Evolutionary conservation across 2,113 vertebrate species (phyloP).

Genomic region (Paralichthys olivaceus): DNA sequence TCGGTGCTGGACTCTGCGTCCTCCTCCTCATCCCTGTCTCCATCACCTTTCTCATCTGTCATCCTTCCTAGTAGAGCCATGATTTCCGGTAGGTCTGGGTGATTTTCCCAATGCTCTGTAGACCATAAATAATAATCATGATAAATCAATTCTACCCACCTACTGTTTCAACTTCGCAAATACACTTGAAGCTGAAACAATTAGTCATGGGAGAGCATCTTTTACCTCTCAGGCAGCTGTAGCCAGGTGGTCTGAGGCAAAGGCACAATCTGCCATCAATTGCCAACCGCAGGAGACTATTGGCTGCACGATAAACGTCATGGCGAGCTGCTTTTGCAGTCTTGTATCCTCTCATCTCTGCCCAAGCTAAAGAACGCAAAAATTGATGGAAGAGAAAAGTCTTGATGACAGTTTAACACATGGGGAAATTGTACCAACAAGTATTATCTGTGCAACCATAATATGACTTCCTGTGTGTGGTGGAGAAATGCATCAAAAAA

Average conservation of each 20-base stretch:
- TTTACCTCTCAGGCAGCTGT: slow-evolving; percentile 86
- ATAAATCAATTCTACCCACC: background rate
- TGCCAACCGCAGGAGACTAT: slow-evolving; percentile 89
- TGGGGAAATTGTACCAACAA: too few species aligned
- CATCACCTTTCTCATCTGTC: slow-evolving; percentile 63
- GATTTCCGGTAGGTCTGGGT: slow-evolving; percentile 86
- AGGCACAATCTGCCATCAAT: slow-evolving; percentile 89
- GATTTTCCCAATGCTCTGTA: slow-evolving; percentile 88
- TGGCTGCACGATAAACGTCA: slow-evolving; percentile 91
- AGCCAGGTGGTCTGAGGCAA: slow-evolving; percentile 88
- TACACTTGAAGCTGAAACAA: slow-evolving; percentile 4
- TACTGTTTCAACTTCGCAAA: background rate
- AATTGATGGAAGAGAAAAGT: background rate
- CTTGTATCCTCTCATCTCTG: slow-evolving; percentile 91
- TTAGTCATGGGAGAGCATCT: background rate
- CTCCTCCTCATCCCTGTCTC: slow-evolving; percentile 76
- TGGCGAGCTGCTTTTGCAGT: slow-evolving; percentile 90
- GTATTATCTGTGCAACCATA: background rate
- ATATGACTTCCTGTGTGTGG: background rate
- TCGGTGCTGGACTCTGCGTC: slow-evolving; percentile 89
- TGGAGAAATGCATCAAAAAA: too few species aligned
- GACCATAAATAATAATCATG: slow-evolving; percentile 22
- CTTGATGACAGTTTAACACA: background rate
- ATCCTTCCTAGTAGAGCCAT: slow-evolving; percentile 81
- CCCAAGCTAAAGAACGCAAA: slow-evolving; percentile 85